These are phyloP conservation scores for Sebastiscus albofasciatus DNA, from an alignment of 2,797 vertebrate genomes.

Conservation along the genomic window DNA sequence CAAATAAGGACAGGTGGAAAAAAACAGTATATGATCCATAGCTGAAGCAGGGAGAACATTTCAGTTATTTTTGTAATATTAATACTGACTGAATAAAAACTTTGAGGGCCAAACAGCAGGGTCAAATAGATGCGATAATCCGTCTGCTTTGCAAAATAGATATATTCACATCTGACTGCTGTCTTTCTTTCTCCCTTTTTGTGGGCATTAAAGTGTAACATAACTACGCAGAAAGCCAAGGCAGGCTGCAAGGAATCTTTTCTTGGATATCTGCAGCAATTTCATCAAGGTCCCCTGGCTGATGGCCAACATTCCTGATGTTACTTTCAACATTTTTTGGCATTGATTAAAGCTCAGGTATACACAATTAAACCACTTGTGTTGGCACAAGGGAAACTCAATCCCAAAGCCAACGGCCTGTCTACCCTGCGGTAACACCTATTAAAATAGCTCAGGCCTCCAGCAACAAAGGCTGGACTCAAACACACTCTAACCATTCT, in stretches of 20 bases:
- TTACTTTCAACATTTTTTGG: conserved; percentile 70
- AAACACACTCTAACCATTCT: conserved; percentile 54
- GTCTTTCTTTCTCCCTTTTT: background rate
- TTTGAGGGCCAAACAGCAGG: background rate
- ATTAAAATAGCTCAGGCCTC: conserved; percentile 67
- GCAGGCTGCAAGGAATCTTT: conserved; percentile 23
- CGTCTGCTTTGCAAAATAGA: background rate
- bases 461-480: conserved; percentile 35
- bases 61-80: background rate
- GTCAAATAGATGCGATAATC: background rate
- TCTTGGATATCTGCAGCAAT: conserved; percentile 52
- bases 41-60: background rate
- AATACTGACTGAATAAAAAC: background rate
- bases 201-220: conserved; percentile 26
- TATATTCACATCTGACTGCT: background rate
- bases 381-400: conserved; percentile 74
- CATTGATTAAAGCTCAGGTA: conserved; percentile 80
- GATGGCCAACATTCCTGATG: conserved; percentile 64
- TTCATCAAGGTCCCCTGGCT: conserved; percentile 65
- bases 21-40: background rate
- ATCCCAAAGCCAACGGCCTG: conserved; percentile 60
- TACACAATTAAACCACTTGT: conserved; percentile 76
- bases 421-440: conserved; percentile 68
- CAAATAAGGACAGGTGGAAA: background rate
- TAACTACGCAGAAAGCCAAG: conserved; percentile 4